phyloP scores from a whole-genome alignment of 2,113 vertebrate species.

The Chrysemys picta region DNA sequence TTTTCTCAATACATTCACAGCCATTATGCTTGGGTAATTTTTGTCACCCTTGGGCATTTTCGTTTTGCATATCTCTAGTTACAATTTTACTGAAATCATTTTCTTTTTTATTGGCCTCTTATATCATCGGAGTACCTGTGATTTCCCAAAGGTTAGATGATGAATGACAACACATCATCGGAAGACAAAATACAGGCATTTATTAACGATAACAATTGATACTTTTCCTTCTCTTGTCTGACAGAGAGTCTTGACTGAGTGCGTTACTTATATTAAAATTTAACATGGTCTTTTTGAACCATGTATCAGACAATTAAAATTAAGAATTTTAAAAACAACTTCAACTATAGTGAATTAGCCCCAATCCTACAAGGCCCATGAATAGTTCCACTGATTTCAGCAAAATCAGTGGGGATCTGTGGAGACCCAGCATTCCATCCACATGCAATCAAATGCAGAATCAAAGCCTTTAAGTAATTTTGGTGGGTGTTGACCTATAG shows the following conservation, averaged over 20 bases:
- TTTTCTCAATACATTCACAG: neutral
- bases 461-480: neutral
- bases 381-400: neutral
- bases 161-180: conserved; percentile 63
- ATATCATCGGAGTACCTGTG: conserved; percentile 49
- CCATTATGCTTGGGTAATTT: conserved; percentile 46
- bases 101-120: conserved; percentile 72
- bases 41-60: conserved; percentile 66
- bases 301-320: conserved; percentile 26
- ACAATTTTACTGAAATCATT: conserved; percentile 53
- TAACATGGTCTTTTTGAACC: conserved; percentile 46
- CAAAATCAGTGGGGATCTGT: neutral
- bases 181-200: conserved; percentile 63
- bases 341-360: neutral
- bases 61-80: conserved; percentile 70
- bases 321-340: conserved; percentile 14
- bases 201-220: conserved; percentile 55
- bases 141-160: conserved; percentile 72
- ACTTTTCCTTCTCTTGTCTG: conserved; percentile 55
- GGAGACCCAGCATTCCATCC: neutral
- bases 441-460: neutral
- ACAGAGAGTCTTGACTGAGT: conserved; percentile 32
- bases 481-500: neutral
- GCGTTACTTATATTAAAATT: conserved; percentile 27
- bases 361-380: neutral